phyloP scores from a whole-genome alignment of 2,888 invertebrate species.

The Dasysyrphus tricinctus region DNA sequence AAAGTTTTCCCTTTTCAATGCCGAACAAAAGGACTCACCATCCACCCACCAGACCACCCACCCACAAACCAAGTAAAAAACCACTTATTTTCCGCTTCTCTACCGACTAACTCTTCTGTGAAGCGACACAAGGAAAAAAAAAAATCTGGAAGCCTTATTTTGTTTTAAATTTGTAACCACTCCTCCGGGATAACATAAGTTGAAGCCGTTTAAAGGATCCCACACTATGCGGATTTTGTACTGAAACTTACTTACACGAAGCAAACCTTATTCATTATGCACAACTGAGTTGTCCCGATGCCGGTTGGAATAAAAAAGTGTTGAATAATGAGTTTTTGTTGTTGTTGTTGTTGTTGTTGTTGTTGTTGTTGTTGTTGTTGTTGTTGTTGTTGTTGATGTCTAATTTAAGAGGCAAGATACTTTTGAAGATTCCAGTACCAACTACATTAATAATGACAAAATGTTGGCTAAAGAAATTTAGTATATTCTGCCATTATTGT shows the following conservation, averaged over 20 bases:
- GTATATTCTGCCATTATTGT: not conserved
- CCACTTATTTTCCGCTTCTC: constrained; percentile 34
- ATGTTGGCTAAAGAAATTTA: constrained; percentile 1
- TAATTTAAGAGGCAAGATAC: not conserved
- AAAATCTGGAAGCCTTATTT: constrained; percentile 34
- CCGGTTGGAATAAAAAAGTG: not conserved
- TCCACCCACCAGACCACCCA: not conserved
- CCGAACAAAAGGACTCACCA: constrained; percentile 10
- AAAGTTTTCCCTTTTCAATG: constrained; percentile 24
- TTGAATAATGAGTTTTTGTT: not conserved
- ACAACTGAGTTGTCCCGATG: constrained; percentile 12
- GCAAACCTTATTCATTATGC: constrained; percentile 39
- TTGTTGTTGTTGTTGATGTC: not conserved
- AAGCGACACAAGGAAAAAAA: not conserved
- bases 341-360: not conserved
- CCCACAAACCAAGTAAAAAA: not conserved
- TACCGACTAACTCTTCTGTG: constrained; percentile 3
- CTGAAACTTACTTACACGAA: constrained; percentile 8
- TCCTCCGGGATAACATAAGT: constrained; percentile 27
- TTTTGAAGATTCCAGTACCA: not conserved
- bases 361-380: not conserved
- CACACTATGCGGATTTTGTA: not conserved
- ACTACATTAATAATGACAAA: not conserved
- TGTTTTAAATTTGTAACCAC: constrained; percentile 38
- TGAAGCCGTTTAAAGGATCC: constrained; percentile 28